Evolutionary conservation across 2,113 vertebrate species (phyloP), one percentile per base, ranked within the genome.

Genomic region (Argyrosomus japonicus): DNA sequence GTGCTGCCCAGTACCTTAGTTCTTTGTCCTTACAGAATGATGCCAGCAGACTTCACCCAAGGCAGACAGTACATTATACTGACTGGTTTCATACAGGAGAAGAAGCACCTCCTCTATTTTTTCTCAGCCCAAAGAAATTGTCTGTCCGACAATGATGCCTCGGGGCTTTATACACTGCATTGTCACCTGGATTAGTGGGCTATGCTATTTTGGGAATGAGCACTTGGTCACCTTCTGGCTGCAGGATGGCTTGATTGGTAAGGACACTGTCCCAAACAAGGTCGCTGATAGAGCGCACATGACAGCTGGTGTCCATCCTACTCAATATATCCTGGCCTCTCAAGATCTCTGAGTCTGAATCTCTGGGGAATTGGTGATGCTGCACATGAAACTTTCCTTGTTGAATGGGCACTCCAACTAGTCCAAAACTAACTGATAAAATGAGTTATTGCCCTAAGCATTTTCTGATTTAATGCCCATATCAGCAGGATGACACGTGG

Each of bases 21-120:
- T 84, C 54, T 90, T 90, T 87, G 88, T 89, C 84, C 77, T 91
- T 71, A 79, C 78, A 87, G 74, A 87, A 83, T 48, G 1, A 67
- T 53, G 75, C 74, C 70, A 64, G 48, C 54, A 82, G 50, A 89
- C 75, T 78, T 81, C 68, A 81, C 71, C 79, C 70, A 62, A 60
- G 76, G 86, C 76, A 75, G 73, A 79, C 63, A 48, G 84, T 83
- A 58, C 57, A 83, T 91, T 88, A 86, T 3, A 75, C 36, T 83
- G 82, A 79, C 81, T 77, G 68, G 61, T 82, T 72, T 85, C 58
- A 76, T 53, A 57, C 63, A 62, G 45, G 40, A 71, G 45, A 72
- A 69, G 51, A 79, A 71, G 63, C 45, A 76, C 43, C 82, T 67
- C 29, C 53, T 83, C 71, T 71, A 57, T 81, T 80, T 81, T 81